Evolutionary conservation across 2,888 invertebrate genomes (phyloP), one percentile per base, ranked within the genome.

Genomic region (Merodon equestris): DNA sequence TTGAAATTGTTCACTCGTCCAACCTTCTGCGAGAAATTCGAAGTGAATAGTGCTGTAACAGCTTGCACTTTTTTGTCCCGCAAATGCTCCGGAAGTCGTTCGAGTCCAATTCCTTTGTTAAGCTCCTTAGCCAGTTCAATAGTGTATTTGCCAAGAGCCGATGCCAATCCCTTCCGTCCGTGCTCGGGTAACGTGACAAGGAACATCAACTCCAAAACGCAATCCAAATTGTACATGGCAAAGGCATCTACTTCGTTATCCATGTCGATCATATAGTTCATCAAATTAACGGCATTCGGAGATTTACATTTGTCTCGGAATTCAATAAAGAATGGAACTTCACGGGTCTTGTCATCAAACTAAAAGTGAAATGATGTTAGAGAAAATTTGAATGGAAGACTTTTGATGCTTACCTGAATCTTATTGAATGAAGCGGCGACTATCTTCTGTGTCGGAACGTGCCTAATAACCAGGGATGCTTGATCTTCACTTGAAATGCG

Each of bases 131-230:
- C 91, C 0, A 93, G 82, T 48, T 92, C 90, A 51, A 93, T 86
- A 0, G 93, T 91, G 1, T 89, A 87, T 81, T 91, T 88, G 53
- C 90, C 88, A 10, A 94, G 84, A 12, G 90, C 84, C 9, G 85
- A 89, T 0, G 88, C 93, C 12, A 94, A 89, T 12, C 91, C 90
- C 12, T 89, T 88, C 0, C 87, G 83, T 64, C 91, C 89, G 77
- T 91, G 91, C 18, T 90, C 88, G 0, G 90, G 89, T 2, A 90
- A 83, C 0, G 93, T 93, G 0, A 89, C 92, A 18, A 94, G 83
- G 81, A 94, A 94, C 93, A 93, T 93, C 13, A 94, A 86, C 87
- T 94, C 94, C 45, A 93, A 84, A 1, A 92, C 89, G 84, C 93
- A 93, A 67, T 92, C 90, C 0, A 91, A 90, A 15, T 91, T 89